Percentiles rank a stretch among this genome's conserved stretches.
These are phyloP conservation scores for Orchestia grillus DNA, from an alignment of 1,140 invertebrate species.

Conservation along the genomic window DNA sequence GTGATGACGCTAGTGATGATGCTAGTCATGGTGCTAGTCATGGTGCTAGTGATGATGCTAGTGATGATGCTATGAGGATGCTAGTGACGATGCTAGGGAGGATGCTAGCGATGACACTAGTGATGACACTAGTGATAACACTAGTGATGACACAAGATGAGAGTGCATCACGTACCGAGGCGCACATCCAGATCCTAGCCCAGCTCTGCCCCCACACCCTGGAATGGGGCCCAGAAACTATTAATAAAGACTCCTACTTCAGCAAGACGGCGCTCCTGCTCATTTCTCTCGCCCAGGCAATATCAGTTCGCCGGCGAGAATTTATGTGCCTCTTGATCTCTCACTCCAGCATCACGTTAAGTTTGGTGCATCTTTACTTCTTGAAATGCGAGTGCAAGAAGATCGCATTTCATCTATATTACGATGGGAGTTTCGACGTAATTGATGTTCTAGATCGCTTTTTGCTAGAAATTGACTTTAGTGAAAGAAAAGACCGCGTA, in stretches of 20 bases:
- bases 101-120: no score
- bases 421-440: background rate
- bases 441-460: background rate
- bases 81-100: no score
- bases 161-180: no score
- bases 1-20: no score
- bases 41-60: no score
- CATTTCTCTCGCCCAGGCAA: background rate
- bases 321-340: background rate
- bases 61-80: no score
- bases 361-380: background rate
- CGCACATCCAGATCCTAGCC: background rate
- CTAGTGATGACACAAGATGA: no score
- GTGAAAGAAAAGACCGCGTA: background rate
- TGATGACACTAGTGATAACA: no score
- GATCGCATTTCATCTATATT: background rate
- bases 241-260: background rate
- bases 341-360: background rate
- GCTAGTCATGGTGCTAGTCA: no score
- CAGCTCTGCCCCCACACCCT: background rate
- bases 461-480: background rate
- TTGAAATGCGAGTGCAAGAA: background rate
- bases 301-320: background rate
- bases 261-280: background rate
- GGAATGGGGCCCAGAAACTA: background rate